Evolutionary conservation across 2,888 invertebrate genomes (phyloP), one percentile per base, ranked within the genome.

Genomic region (Griposia aprilina): DNA sequence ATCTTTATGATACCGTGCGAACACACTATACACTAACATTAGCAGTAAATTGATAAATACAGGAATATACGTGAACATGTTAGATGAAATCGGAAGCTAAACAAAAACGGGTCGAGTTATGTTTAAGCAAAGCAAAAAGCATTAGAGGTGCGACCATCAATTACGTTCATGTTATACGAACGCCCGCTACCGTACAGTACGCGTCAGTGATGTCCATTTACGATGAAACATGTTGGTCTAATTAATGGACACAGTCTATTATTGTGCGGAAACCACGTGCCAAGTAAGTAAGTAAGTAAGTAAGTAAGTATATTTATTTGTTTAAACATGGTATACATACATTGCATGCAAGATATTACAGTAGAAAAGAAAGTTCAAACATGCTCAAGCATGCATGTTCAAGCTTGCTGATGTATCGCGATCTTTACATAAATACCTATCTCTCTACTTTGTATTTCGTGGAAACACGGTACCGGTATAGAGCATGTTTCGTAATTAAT

Each of bases 161-260:
- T 86, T 86, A 87, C 78, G 63, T 77, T 63, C 83, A 71, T 80
- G 81, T 84, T 85, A 86, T 76, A 75, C 82, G 76, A 82, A 74
- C 79, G 79, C 76, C 59, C 76, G 84, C 73, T 83, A 82, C 84
- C 83, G 85, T 89, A 87, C 88, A 81, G 89, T 88, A 87, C 89
- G 90, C 91, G 93, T 93, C 94, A 91, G 92, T 92, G 88, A 93
- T 93, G 93, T 94, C 93, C 94, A 95, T 96, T 88, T 95, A 94
- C 94, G 92, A 94, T 94, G 94, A 94, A 94, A 94, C 95, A 94
- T 93, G 94, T 92, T 93, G 92, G 91, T 93, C 93, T 95, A 95
- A 96, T 96, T 96, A 96, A 95, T 95, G 94, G 93, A 92, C 93
- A 91, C 90, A 90, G 93, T 93, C 93, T 94, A 94, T 95, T 94